Conservation (phyloP, 2,888 invertebrate species). For the Sussaba pulchella region DNA sequence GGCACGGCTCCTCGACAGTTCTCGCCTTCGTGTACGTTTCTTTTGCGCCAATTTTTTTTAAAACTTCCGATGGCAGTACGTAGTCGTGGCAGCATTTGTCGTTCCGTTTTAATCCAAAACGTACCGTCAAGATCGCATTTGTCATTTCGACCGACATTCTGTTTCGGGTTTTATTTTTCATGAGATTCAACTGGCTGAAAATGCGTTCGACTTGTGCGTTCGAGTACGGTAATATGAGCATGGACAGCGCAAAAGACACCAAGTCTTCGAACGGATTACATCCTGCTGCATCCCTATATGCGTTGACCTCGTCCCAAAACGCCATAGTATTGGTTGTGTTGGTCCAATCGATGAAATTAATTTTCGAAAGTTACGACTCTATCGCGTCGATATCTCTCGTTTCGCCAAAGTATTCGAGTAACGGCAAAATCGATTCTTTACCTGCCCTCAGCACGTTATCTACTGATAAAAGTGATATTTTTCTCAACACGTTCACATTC, state of each 20-base stretch:
- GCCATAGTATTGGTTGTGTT: slow-evolving; percentile 51
- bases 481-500: slow-evolving; percentile 51
- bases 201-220: slow-evolving; percentile 69
- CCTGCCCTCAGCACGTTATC: slow-evolving; percentile 43
- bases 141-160: slow-evolving; percentile 51
- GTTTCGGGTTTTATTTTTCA: slow-evolving; percentile 66
- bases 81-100: slow-evolving; percentile 57
- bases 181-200: slow-evolving; percentile 67
- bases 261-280: slow-evolving; percentile 58
- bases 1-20: slow-evolving; percentile 6
- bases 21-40: slow-evolving; percentile 31
- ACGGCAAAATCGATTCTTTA: slow-evolving; percentile 27
- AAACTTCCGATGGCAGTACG: slow-evolving; percentile 44
- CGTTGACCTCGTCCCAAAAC: slow-evolving; percentile 60
- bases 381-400: slow-evolving; percentile 40
- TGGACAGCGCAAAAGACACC: slow-evolving; percentile 62
- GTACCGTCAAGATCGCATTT: slow-evolving; percentile 50
- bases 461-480: slow-evolving; percentile 57
- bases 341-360: slow-evolving; percentile 58
- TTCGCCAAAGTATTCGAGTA: slow-evolving; percentile 24
- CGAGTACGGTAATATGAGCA: slow-evolving; percentile 66
- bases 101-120: slow-evolving; percentile 56
- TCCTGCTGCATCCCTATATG: slow-evolving; percentile 62
- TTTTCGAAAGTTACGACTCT: slow-evolving; percentile 46
- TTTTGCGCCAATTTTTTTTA: slow-evolving; percentile 44